Conservation (phyloP, 2,888 invertebrate genomes). For the Aleiodes leptofemur region DNA sequence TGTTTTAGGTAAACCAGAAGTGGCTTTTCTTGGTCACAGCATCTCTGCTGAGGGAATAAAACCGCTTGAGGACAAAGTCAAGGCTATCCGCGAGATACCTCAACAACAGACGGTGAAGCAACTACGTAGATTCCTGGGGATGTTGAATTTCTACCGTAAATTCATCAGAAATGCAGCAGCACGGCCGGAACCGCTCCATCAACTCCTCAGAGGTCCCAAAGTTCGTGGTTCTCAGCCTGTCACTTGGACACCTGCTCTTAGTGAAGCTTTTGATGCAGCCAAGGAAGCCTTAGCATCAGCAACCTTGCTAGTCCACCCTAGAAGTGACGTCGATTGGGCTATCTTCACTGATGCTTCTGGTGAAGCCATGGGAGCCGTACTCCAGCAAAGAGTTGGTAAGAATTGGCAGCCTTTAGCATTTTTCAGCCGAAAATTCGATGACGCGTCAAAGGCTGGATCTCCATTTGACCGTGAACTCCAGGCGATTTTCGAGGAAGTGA, state of each 20-base stretch:
- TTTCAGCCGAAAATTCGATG: background rate
- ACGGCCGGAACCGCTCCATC: slow-evolving; percentile 41
- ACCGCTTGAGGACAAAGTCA: slow-evolving; percentile 48
- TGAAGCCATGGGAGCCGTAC: slow-evolving; percentile 25
- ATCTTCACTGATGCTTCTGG: slow-evolving; percentile 38
- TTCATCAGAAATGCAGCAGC: slow-evolving; percentile 49
- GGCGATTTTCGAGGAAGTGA: slow-evolving; percentile 24
- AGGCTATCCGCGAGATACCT: slow-evolving; percentile 46
- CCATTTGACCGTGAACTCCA: slow-evolving; percentile 53
- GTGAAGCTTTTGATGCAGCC: slow-evolving; percentile 19
- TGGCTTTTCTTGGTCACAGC: slow-evolving; percentile 50
- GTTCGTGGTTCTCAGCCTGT: slow-evolving; percentile 48
- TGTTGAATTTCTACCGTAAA: slow-evolving; percentile 56
- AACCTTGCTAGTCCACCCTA: slow-evolving; percentile 32
- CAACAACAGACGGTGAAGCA: slow-evolving; percentile 41
- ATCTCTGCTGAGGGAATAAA: slow-evolving; percentile 40
- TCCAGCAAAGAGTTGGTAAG: background rate
- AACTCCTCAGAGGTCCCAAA: slow-evolving; percentile 21
- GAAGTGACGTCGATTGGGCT: background rate
- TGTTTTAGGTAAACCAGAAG: slow-evolving; percentile 39
- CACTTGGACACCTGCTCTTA: slow-evolving; percentile 42
- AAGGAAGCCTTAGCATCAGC: slow-evolving; percentile 20
- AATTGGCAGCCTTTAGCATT: background rate
- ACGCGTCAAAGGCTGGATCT: background rate
- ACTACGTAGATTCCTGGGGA: slow-evolving; percentile 55